Percentiles rank a stretch among this genome's conserved stretches.
Evolutionary conservation across 2,113 vertebrate genomes (phyloP).

Genomic region (Antechinus flavipes): DNA sequence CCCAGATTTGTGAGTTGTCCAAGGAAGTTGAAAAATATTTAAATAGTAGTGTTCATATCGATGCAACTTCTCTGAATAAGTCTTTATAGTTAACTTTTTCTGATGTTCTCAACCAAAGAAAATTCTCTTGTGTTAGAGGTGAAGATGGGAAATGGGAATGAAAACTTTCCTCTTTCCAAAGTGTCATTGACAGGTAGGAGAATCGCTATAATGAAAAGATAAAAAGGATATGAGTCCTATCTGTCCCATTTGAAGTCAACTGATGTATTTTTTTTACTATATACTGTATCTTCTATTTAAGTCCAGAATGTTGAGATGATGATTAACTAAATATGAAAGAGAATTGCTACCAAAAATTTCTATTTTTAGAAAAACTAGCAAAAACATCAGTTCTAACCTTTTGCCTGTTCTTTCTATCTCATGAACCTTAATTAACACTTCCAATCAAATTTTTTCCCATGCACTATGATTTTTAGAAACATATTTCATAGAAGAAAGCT

Average conservation of each 20-base stretch:
- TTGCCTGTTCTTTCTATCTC: slow-evolving; percentile 67
- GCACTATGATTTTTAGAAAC: slow-evolving; percentile 63
- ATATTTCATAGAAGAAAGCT: slow-evolving; percentile 46
- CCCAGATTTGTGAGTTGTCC: neutral
- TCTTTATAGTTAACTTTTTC: neutral
- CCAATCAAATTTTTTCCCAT: slow-evolving; percentile 55
- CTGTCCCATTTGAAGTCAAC: neutral
- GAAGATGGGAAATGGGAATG: neutral
- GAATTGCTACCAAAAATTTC: slow-evolving; percentile 68
- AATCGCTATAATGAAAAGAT: slow-evolving; percentile 24
- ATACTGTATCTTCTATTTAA: slow-evolving; percentile 9
- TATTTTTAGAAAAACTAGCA: slow-evolving; percentile 76
- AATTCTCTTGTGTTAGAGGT: neutral
- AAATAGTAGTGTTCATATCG: neutral
- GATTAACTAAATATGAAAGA: slow-evolving; percentile 65
- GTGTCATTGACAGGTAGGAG: slow-evolving; percentile 24
- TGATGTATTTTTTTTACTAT: slow-evolving; percentile 30
- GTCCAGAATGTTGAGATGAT: slow-evolving; percentile 49
- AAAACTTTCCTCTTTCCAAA: neutral
- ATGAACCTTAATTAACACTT: slow-evolving; percentile 78
- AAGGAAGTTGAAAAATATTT: neutral
- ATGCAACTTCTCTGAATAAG: neutral
- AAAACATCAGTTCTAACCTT: slow-evolving; percentile 73
- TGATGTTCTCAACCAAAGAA: neutral
- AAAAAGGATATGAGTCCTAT: neutral